Evolutionary conservation across 2,113 vertebrate species (phyloP).

Genomic region (Ailuropoda melanoleuca): DNA sequence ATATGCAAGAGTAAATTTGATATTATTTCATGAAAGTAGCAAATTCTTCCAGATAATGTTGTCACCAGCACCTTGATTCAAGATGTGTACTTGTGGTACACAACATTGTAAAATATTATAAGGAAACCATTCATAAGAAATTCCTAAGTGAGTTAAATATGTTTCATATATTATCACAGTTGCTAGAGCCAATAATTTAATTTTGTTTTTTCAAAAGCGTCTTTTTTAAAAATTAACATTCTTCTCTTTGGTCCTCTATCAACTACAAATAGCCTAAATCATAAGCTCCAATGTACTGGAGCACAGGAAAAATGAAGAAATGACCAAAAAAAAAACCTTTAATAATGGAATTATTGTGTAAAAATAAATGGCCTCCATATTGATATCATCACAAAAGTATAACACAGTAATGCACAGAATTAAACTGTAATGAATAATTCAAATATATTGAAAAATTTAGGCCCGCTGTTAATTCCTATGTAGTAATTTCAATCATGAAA

Average conservation of each 20-base stretch:
- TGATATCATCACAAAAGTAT: not conserved
- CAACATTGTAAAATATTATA: not conserved
- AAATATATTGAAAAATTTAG: not conserved
- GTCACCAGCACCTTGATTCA: not conserved
- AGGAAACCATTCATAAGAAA: not conserved
- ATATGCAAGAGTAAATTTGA: not conserved
- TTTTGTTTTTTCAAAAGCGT: not conserved
- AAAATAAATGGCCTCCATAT: not conserved
- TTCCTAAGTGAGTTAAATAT: not conserved
- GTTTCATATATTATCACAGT: not conserved
- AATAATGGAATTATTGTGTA: not conserved
- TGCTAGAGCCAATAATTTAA: not conserved
- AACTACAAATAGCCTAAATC: constrained; percentile 8
- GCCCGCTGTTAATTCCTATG: not conserved
- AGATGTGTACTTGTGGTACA: not conserved
- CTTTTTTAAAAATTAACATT: not conserved
- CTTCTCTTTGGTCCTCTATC: not conserved
- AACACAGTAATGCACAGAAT: not conserved
- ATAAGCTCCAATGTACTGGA: not conserved
- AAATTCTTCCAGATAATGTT: not conserved
- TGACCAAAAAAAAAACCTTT: not conserved
- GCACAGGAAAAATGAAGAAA: not conserved
- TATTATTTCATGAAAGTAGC: not conserved
- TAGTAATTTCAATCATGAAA: not conserved
- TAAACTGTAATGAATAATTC: not conserved